Evolutionary conservation across 2,888 invertebrate genomes (phyloP).

Genomic region (Melieria omissa): DNA sequence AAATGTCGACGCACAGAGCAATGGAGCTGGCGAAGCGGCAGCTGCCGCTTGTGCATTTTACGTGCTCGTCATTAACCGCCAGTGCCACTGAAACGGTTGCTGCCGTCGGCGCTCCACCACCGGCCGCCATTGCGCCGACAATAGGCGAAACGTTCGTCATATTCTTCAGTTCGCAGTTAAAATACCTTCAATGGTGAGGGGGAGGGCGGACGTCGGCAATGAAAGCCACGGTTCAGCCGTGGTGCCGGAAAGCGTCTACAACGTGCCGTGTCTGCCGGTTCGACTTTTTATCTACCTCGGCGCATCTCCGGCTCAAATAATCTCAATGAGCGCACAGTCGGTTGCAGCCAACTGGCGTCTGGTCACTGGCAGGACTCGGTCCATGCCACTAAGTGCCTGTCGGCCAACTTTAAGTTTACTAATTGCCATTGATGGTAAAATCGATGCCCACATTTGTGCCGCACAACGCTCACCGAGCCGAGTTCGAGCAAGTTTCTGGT

Average conservation of each 20-base stretch:
- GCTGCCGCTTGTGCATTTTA: not conserved
- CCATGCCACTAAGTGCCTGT: slow-evolving; percentile 9
- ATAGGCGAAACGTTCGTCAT: too few species aligned
- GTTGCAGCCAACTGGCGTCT: not conserved
- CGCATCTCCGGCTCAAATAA: not conserved
- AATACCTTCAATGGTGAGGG: too few species aligned
- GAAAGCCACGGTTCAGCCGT: too few species aligned
- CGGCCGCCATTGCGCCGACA: too few species aligned
- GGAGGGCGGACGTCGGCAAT: too few species aligned
- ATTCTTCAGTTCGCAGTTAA: too few species aligned
- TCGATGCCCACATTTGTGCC: slow-evolving; percentile 10
- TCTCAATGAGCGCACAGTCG: not conserved
- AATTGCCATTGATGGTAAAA: slow-evolving; percentile 36
- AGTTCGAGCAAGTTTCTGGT: too few species aligned
- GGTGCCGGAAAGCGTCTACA: too few species aligned
- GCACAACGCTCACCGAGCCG: too few species aligned
- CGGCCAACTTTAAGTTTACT: slow-evolving; percentile 27
- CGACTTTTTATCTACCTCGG: not conserved
- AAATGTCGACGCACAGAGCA: not conserved
- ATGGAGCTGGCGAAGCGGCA: not conserved
- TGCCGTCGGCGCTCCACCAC: too few species aligned
- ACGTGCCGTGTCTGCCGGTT: not conserved
- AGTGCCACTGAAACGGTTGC: not conserved
- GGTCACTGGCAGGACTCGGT: too few species aligned
- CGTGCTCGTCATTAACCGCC: not conserved